phyloP scores from a whole-genome alignment of 1,140 invertebrate species.

The Agrypnia vestita region DNA sequence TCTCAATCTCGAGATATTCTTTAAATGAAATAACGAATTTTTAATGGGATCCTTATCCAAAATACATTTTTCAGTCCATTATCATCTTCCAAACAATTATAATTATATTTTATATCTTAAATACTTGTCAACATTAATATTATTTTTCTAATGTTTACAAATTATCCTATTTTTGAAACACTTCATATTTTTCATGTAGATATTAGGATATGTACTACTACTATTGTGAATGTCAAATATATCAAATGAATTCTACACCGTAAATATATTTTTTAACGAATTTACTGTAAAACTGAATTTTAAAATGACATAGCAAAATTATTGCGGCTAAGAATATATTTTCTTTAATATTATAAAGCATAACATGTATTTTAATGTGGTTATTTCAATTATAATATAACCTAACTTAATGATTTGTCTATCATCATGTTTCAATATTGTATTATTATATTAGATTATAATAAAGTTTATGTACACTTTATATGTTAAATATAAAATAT shows the following conservation, averaged over 20 bases:
- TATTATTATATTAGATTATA: not conserved
- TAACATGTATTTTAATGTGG: not conserved
- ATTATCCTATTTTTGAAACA: too few species aligned
- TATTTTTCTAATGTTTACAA: too few species aligned
- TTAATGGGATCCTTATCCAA: too few species aligned
- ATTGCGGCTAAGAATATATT: not conserved
- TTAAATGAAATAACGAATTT: constrained; percentile 15
- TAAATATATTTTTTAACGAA: constrained; percentile 26
- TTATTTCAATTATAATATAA: not conserved
- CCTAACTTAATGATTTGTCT: not conserved
- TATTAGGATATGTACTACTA: too few species aligned
- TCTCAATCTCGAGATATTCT: not conserved
- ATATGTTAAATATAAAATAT: constrained; percentile 2
- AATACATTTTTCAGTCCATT: too few species aligned
- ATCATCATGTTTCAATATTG: not conserved
- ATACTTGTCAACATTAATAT: too few species aligned
- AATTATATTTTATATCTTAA: too few species aligned
- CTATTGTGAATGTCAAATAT: constrained; percentile 26
- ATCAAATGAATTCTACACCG: constrained; percentile 16
- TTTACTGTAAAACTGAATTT: constrained; percentile 13
- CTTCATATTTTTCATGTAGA: too few species aligned
- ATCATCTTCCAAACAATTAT: too few species aligned
- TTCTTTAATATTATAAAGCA: not conserved
- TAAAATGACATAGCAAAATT: not conserved
- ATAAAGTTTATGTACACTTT: constrained; percentile 13